A percentile compares a stretch with the other conserved stretches of the same genome.
These are phyloP conservation scores for Cylindroiulus punctatus DNA, from an alignment of 2,888 invertebrate species.

Conservation along the genomic window DNA sequence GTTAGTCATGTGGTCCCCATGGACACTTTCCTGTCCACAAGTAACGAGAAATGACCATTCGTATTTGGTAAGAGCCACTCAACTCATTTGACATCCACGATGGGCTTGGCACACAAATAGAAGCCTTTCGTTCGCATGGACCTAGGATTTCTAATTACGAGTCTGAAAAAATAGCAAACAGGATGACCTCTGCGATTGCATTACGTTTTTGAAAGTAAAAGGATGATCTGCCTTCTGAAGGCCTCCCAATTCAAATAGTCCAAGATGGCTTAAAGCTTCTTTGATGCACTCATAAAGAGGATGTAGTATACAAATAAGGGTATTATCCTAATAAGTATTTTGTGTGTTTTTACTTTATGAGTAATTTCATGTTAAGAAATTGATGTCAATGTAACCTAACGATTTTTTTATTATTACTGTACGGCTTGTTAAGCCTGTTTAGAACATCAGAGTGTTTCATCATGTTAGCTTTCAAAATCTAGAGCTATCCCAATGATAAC, in stretches of 20 bases:
- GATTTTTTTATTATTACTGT: too few relatives aligned
- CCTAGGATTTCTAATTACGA: slow-evolving; percentile 33
- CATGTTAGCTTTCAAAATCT: too few relatives aligned
- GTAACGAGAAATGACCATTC: slow-evolving; percentile 45
- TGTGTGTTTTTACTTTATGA: too few relatives aligned
- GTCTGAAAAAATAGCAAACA: slow-evolving; percentile 34
- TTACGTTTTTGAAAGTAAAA: neutral
- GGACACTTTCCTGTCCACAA: slow-evolving; percentile 38
- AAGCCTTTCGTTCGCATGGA: slow-evolving; percentile 13
- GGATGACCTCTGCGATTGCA: neutral
- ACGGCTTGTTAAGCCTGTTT: too few relatives aligned
- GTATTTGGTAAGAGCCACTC: slow-evolving; percentile 44
- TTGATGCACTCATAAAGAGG: neutral
- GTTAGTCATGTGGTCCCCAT: slow-evolving; percentile 36
- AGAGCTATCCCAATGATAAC: too few relatives aligned
- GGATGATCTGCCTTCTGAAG: neutral
- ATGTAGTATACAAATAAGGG: too few relatives aligned
- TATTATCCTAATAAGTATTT: too few relatives aligned
- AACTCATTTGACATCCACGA: slow-evolving; percentile 43
- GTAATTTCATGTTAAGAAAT: too few relatives aligned
- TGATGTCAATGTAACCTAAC: too few relatives aligned
- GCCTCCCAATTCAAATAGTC: neutral
- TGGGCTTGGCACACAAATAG: slow-evolving; percentile 36
- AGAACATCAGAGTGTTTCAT: too few relatives aligned
- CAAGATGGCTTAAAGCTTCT: neutral